Conservation (phyloP, 2,113 vertebrate species). For the Cromileptes altivelis region DNA sequence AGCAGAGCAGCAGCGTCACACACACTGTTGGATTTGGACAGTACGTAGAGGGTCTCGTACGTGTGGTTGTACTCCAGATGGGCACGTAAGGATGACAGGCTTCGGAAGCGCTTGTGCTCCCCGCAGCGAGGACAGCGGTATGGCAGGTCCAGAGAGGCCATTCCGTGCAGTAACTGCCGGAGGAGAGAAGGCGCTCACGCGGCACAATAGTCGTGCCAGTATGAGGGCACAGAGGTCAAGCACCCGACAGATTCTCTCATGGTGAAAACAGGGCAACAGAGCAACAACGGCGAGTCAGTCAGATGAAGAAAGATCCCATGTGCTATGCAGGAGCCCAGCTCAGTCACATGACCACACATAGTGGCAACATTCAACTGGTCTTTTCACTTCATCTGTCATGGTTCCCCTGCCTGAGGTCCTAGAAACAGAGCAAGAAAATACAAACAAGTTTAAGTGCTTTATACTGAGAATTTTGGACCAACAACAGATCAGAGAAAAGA, state of each 20-base stretch:
- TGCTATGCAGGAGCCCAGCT: conserved; percentile 25
- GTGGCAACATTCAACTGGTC: conserved; percentile 49
- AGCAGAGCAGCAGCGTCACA: conserved; percentile 94
- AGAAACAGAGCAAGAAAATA: conserved; percentile 41
- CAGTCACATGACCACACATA: conserved; percentile 69
- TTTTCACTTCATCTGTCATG: conserved; percentile 48
- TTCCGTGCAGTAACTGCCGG: conserved; percentile 83
- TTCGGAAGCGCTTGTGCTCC: conserved; percentile 99
- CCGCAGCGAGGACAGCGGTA: conserved; percentile 99
- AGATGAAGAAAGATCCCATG: conserved; percentile 36
- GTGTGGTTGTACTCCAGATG: conserved; percentile 99
- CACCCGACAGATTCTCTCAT: conserved; percentile 78
- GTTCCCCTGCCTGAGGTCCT: conserved; percentile 57
- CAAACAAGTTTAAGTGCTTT: background rate
- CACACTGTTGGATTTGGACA: conserved; percentile 98
- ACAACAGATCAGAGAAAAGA: background rate
- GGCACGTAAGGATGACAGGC: conserved; percentile 95
- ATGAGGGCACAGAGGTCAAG: conserved; percentile 64
- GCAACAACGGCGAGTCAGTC: conserved; percentile 16
- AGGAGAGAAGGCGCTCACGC: conserved; percentile 76
- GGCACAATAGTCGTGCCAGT: conserved; percentile 69
- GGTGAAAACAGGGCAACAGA: conserved; percentile 52
- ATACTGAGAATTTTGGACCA: background rate
- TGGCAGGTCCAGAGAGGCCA: conserved; percentile 98
- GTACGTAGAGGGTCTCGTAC: conserved; percentile 98